Base-by-base conservation (phyloP, 2,888 invertebrate genomes). In the Teleogryllus oceanicus region DNA sequence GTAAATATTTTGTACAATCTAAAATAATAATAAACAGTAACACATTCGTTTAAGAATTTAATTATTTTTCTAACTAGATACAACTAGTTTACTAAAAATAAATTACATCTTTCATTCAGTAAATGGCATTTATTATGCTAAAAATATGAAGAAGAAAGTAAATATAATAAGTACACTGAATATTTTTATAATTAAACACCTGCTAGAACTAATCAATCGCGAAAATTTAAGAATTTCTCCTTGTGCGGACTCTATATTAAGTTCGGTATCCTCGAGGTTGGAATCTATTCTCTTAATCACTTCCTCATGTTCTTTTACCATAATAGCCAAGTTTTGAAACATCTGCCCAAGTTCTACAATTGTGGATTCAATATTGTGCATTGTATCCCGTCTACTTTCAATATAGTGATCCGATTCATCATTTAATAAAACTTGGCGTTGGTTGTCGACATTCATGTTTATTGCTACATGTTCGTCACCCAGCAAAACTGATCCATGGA, bases 231-330 rank as follows among this genome's bases (percentile, higher is more conserved):
- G 90, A 84, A 99, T 96, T 89, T 99, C 98, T 81, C 94, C 91
- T 86, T 99, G 99, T 3, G 99, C 99, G 78, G 97, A 96, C 88
- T 98, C 98, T 77, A 99, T 97, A 89, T 99, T 98, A 86, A 99
- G 87, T 86, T 95, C 95, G 1, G 98, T 94, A 86, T 98, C 96
- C 86, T 97, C 95, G 80, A 99, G 94, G 88, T 99, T 99, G 18
- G 96, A 92, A 89, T 99, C 99, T 87, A 99, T 99, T 86, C 91
- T 92, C 85, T 96, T 96, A 11, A 98, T 96, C 89, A 97, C 96
- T 90, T 99, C 99, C 87, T 99, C 99, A 87, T 98, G 98, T 86
- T 98, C 97, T 85, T 97, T 96, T 3, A 99, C 98, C 96, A 99
- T 97, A 85, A 94, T 94, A 8, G 96, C 96, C 83, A 97, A 87